A percentile compares a stretch with the other conserved stretches of the same genome.
Evolutionary conservation across 2,797 vertebrate genomes (phyloP).

Genomic region (Malurus leucopterus): DNA sequence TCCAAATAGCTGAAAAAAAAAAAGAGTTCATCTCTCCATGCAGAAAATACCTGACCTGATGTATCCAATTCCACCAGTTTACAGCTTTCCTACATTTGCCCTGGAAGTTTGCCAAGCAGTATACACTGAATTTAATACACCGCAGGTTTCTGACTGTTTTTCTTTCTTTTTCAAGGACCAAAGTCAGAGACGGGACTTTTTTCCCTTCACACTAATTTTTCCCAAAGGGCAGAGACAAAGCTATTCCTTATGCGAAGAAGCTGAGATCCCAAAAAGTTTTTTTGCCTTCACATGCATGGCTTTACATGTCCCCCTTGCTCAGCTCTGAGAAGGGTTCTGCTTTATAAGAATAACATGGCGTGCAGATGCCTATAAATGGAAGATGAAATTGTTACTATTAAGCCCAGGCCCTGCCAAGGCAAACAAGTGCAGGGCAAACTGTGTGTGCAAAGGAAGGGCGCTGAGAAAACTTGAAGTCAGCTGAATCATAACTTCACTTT

Average conservation of each 20-base stretch:
- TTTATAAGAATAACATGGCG: constrained; percentile 65
- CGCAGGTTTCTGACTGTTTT: neutral
- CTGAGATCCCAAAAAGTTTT: neutral
- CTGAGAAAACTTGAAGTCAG: constrained; percentile 52
- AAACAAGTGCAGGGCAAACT: constrained; percentile 70
- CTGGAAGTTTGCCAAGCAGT: neutral
- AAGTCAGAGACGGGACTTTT: neutral
- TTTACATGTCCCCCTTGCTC: constrained; percentile 32
- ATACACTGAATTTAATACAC: neutral
- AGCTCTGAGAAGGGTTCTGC: constrained; percentile 35
- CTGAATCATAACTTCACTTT: constrained; percentile 57
- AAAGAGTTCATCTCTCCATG: neutral
- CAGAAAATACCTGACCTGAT: neutral
- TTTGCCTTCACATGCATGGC: neutral
- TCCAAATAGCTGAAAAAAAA: neutral
- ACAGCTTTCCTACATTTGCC: neutral
- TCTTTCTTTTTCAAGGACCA: constrained; percentile 11
- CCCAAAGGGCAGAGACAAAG: neutral
- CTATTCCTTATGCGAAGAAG: constrained; percentile 13
- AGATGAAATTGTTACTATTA: constrained; percentile 68
- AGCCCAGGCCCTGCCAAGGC: constrained; percentile 64
- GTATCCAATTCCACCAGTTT: neutral
- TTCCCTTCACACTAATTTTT: constrained; percentile 4
- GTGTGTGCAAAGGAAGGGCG: constrained; percentile 42
- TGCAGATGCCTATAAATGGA: constrained; percentile 78